Base-by-base conservation (phyloP, 2,113 vertebrate species). In the Nipponia nippon region DNA sequence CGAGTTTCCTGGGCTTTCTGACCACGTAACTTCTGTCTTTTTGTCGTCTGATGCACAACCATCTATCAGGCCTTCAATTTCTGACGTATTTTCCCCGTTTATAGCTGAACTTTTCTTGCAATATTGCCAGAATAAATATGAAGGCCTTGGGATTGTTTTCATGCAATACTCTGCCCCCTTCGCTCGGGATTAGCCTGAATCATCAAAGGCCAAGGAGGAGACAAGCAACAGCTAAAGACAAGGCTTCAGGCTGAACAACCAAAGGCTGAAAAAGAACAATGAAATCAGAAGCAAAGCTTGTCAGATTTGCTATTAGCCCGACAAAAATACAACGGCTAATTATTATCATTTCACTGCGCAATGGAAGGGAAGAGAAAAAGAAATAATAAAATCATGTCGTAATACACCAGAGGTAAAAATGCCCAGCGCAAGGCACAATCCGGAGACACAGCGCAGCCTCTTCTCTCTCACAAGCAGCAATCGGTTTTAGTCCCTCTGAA, bases 11-110 rank as follows among this genome's bases (percentile, higher is more conserved):
- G 26, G 23, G 30, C 52, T 66, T 52, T 22, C 32, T 66, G 53
- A 11, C 1, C 2, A 34, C 4, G 1, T 7, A 72, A n/a, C 27
- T 42, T 27, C 10, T 58, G 27, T 3, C 19, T 23, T 49, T 42
- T 21, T 7, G 32, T 21, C 16, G 34, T 10, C 44, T 29, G 76
- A 50, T 17, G 25, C 29, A 8, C 5, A 0, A 38, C 36, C n/a
- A n/a, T 14, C 50, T 16, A 58, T 9, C 34, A 10, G 52, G 50
- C 27, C 29, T 67, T n/a, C 11, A 2, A 25, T 13, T 17, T 80
- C 59, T 58, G 70, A 47, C 7, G 0, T 9, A 21, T 83, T 42
- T 61, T 29, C 55, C 55, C 80, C 27, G 3, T 26, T 65, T 16
- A 30, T 5, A 62, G 50, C 17, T 42, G 3, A 66, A 12, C 34